Evolutionary conservation across 2,888 invertebrate genomes (phyloP).

Genomic region (Brenthis daphne): DNA sequence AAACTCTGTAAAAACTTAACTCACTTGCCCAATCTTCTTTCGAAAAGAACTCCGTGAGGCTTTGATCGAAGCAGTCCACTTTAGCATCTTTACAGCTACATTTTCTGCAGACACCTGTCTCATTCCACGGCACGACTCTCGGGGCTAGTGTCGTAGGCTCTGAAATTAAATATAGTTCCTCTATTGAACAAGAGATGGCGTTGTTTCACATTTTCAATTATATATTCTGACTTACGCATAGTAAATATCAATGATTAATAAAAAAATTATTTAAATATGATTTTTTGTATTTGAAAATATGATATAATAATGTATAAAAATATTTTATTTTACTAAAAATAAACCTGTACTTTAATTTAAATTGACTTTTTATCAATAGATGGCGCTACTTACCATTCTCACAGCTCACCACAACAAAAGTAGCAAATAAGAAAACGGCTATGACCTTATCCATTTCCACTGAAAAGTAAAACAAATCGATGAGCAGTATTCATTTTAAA

Average conservation of each 20-base stretch:
- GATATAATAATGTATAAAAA: too few species aligned
- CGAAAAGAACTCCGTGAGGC: conserved; percentile 75
- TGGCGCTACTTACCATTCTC: conserved; percentile 31
- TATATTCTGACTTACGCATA: too few species aligned
- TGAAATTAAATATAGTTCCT: conserved; percentile 40
- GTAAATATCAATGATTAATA: too few species aligned
- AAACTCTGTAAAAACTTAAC: conserved; percentile 26
- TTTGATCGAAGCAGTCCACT: conserved; percentile 80
- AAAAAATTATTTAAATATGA: too few species aligned
- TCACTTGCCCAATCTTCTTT: conserved; percentile 80
- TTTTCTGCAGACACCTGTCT: conserved; percentile 76
- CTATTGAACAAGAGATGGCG: conserved; percentile 54
- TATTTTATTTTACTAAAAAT: background rate
- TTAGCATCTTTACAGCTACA: conserved; percentile 76
- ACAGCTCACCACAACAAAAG: conserved; percentile 17
- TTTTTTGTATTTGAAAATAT: too few species aligned
- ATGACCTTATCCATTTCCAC: conserved; percentile 33
- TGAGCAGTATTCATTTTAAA: conserved; percentile 19
- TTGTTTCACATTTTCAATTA: background rate
- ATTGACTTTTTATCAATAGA: conserved; percentile 1
- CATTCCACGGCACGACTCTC: conserved; percentile 44
- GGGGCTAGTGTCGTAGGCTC: conserved; percentile 41
- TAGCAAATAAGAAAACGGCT: conserved; percentile 12
- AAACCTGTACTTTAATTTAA: background rate
- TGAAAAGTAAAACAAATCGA: conserved; percentile 28